Percentiles rank a stretch among this genome's conserved stretches.
These are phyloP conservation scores for Mola mola DNA, from an alignment of 2,113 vertebrate species.

Conservation along the genomic window DNA sequence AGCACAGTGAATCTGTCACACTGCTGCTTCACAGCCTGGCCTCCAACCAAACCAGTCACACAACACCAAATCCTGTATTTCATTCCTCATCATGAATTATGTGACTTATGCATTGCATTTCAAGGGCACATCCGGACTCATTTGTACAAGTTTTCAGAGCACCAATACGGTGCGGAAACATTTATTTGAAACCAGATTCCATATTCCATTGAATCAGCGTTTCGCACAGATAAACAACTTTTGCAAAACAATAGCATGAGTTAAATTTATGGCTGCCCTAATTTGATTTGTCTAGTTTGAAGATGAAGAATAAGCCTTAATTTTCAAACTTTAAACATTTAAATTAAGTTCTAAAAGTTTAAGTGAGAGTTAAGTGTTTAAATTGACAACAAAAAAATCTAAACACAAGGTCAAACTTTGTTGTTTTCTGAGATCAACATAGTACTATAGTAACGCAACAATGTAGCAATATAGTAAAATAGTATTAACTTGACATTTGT, in stretches of 20 bases:
- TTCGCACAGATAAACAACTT: slow-evolving; percentile 84
- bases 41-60: slow-evolving; percentile 81
- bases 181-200: slow-evolving; percentile 75
- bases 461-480: too few species aligned
- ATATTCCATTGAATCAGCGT: slow-evolving; percentile 74
- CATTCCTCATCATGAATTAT: slow-evolving; percentile 51
- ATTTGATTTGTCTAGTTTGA: too few species aligned
- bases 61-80: slow-evolving; percentile 45
- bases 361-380: too few species aligned
- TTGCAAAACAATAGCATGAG: slow-evolving; percentile 82
- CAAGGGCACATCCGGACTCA: slow-evolving; percentile 5
- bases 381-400: too few species aligned
- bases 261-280: slow-evolving; percentile 73
- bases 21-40: slow-evolving; percentile 77
- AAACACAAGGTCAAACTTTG: too few species aligned
- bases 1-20: slow-evolving; percentile 61
- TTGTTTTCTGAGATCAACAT: too few species aligned
- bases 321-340: too few species aligned
- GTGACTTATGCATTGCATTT: slow-evolving; percentile 46
- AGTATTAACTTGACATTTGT: too few species aligned
- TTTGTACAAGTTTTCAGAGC: slow-evolving; percentile 34
- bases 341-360: too few species aligned
- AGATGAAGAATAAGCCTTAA: too few species aligned
- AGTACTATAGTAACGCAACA: too few species aligned
- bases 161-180: slow-evolving; percentile 77